Conservation (phyloP, 2,888 invertebrate species). For the Sialis fuliginosa region DNA sequence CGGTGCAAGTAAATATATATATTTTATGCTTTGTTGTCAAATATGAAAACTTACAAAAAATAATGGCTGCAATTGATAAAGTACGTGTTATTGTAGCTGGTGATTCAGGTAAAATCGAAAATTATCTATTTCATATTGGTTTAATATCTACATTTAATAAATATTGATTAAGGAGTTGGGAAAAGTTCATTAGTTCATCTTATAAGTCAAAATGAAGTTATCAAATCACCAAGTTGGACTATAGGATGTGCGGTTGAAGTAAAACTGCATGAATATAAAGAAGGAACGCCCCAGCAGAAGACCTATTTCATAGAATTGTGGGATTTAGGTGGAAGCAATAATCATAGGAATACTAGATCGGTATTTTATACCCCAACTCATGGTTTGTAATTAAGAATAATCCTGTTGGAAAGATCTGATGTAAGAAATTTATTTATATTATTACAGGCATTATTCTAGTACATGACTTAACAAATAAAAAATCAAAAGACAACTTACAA, state of each 20-base stretch:
- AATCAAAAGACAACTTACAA: slow-evolving; percentile 83
- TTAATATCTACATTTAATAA: not conserved
- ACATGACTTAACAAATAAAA: slow-evolving; percentile 91
- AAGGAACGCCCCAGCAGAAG: slow-evolving; percentile 80
- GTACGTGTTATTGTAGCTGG: slow-evolving; percentile 83
- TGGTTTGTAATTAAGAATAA: slow-evolving; percentile 33
- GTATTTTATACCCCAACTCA: slow-evolving; percentile 90
- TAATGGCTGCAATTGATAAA: slow-evolving; percentile 73
- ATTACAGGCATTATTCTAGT: slow-evolving; percentile 73
- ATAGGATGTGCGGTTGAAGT: slow-evolving; percentile 93
- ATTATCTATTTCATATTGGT: not conserved
- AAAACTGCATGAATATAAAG: slow-evolving; percentile 85
- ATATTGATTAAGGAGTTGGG: slow-evolving; percentile 61
- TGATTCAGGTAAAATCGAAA: slow-evolving; percentile 53
- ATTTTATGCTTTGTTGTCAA: too few species aligned
- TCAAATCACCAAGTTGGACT: slow-evolving; percentile 83
- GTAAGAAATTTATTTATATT: slow-evolving; percentile 2
- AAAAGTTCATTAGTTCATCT: slow-evolving; percentile 90
- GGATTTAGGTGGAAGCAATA: slow-evolving; percentile 92
- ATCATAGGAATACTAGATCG: slow-evolving; percentile 80
- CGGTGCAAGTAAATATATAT: too few species aligned
- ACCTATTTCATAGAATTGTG: slow-evolving; percentile 90
- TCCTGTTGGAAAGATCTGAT: not conserved
- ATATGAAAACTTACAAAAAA: too few species aligned
- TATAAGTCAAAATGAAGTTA: slow-evolving; percentile 72